Evolutionary conservation across 2,113 vertebrate species (phyloP), one percentile per base, ranked within the genome.

Genomic region (Oreotrochilus melanogaster): DNA sequence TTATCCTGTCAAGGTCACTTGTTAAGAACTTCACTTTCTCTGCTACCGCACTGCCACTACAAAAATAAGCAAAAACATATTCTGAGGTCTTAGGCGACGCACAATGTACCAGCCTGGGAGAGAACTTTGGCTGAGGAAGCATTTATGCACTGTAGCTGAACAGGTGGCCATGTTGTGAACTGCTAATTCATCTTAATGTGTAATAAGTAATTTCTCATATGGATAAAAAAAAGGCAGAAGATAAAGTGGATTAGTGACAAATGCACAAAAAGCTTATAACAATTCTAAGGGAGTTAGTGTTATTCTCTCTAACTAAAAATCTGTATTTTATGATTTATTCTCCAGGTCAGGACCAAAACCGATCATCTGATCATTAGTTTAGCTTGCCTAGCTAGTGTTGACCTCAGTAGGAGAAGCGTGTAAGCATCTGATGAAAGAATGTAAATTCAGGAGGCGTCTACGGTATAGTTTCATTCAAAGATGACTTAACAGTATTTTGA

Each of bases 11-110:
- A 95, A 96, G 93, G 96, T 97, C 96, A 66, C 97, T 96, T 97
- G 96, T 95, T 95, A 95, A 96, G 95, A 97, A 97, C 96, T 95
- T 94, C 92, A 88, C 93, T 96, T 93, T 95, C 82, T 97, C 97
- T 97, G 97, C 97, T 96, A 96, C 95, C 85, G 54, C 96, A 95
- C 95, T 97, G 97, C 98, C 98, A 97, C 95, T 96, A 95, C 88
- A 95, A 92, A 96, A 97, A 93, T 87, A 98, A 98, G 96, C 93
- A 96, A 97, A 97, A 96, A 96, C 48, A 61, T 83, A 86, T 71
- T 94, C 92, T 88, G 76, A 95, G 51, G 84, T 94, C 71, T 95
- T 92, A 86, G 95, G 91, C 95, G 89, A 90, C 30, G 85, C 95
- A 96, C 97, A 96, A 94, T 75, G 91, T 95, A 90, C 92, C 95